Percentiles rank a stretch among this genome's conserved stretches.
phyloP scores from a whole-genome alignment of 1,140 invertebrate genomes.

The Solenopsis invicta region DNA sequence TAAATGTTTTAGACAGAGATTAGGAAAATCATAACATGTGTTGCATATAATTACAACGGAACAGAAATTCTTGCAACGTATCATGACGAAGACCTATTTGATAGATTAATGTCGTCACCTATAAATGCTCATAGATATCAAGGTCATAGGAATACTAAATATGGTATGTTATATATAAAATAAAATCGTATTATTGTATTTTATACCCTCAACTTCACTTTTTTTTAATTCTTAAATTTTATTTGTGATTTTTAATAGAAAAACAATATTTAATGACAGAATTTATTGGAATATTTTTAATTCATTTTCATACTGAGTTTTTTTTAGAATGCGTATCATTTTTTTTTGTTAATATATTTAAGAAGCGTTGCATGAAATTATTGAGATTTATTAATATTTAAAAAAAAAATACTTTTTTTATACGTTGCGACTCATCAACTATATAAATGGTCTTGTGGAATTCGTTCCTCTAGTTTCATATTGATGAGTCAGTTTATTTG shows the following conservation, averaged over 20 bases:
- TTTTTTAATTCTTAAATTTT: neutral
- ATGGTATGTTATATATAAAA: constrained; percentile 83
- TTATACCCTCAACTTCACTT: neutral
- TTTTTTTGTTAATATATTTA: no score
- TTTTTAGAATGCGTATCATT: neutral
- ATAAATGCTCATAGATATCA: constrained; percentile 92
- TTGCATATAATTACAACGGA: constrained; percentile 97
- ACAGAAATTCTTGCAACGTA: constrained; percentile 96
- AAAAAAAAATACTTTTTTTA: no score
- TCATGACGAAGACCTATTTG: constrained; percentile 96
- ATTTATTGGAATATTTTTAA: neutral
- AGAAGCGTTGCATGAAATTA: no score
- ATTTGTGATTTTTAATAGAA: neutral
- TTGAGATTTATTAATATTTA: no score
- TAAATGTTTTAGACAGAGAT: constrained; percentile 49
- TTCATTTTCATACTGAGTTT: neutral
- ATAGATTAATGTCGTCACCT: constrained; percentile 88
- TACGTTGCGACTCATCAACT: no score
- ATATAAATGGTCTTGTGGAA: no score
- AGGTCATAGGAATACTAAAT: constrained; percentile 93
- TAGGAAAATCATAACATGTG: constrained; percentile 92
- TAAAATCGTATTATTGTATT: neutral
- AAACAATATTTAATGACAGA: neutral
- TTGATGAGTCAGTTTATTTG: no score
- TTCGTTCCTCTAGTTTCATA: no score